These are phyloP conservation scores for Gavia stellata DNA, from an alignment of 2,113 vertebrate species.

Conservation along the genomic window DNA sequence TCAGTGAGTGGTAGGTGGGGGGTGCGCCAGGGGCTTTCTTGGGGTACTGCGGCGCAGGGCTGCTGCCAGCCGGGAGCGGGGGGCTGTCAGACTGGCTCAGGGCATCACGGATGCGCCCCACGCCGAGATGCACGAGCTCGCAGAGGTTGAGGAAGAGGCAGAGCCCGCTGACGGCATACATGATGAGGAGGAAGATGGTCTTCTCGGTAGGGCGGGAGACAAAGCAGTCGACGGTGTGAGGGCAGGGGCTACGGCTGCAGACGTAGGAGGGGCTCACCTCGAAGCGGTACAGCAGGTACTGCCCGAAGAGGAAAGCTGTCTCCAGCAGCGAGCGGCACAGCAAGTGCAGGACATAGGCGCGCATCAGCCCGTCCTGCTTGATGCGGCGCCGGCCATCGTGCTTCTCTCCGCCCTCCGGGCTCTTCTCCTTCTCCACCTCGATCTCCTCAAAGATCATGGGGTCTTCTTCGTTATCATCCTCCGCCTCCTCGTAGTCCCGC, in stretches of 20 bases:
- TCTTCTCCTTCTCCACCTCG: constrained; percentile 72
- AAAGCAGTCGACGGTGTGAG: constrained; percentile 86
- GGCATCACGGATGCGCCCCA: constrained; percentile 78
- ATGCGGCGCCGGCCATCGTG: constrained; percentile 80
- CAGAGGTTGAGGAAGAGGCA: constrained; percentile 83
- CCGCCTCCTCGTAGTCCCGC: constrained; percentile 81
- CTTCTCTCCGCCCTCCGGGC: constrained; percentile 32
- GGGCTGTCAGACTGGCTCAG: constrained; percentile 50
- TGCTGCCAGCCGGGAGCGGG: fast-evolving
- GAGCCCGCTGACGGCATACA: constrained; percentile 84
- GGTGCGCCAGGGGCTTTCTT: constrained; percentile 70
- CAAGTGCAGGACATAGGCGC: constrained; percentile 82
- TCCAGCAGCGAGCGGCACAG: constrained; percentile 80
- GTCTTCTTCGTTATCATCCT: constrained; percentile 84
- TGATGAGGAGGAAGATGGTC: constrained; percentile 86
- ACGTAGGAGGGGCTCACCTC: constrained; percentile 80
- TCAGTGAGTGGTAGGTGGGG: constrained; percentile 79
- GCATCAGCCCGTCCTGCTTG: constrained; percentile 85
- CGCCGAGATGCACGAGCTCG: constrained; percentile 81
- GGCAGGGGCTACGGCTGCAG: constrained; percentile 83
- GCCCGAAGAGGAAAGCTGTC: constrained; percentile 80
- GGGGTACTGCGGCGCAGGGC: background rate
- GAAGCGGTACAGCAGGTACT: constrained; percentile 83
- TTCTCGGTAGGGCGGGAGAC: constrained; percentile 89
- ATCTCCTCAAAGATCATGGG: constrained; percentile 86